Percentiles rank a stretch among this genome's conserved stretches.
Evolutionary conservation across 2,797 vertebrate species (phyloP).

Genomic region (Pseudomugil tenellus): DNA sequence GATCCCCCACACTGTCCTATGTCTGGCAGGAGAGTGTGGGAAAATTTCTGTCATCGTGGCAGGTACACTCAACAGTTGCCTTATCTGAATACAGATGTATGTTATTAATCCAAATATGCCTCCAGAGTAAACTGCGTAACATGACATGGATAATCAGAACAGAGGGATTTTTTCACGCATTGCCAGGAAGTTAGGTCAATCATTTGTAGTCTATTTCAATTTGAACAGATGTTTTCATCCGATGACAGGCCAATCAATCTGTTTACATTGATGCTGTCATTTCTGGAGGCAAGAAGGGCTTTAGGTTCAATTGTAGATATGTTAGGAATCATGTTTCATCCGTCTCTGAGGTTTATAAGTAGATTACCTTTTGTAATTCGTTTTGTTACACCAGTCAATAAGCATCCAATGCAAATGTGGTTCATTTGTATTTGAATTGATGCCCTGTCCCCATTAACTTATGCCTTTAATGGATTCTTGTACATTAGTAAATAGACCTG

Average conservation of each 20-base stretch:
- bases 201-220: conserved; percentile 56
- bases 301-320: conserved; percentile 77
- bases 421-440: conserved; percentile 99
- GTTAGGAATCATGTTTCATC: conserved; percentile 85
- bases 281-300: conserved; percentile 72
- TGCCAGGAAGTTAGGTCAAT: conserved; percentile 58
- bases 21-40: conserved; percentile 69
- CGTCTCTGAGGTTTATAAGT: conserved; percentile 90
- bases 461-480: conserved; percentile 99
- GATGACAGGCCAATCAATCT: conserved; percentile 59
- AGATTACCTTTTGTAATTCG: conserved; percentile 96
- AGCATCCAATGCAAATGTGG: conserved; percentile 93
- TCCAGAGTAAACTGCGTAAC: not conserved
- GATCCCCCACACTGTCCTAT: conserved; percentile 63
- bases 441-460: conserved; percentile 99
- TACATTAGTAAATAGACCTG: conserved; percentile 95
- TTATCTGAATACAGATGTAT: conserved; percentile 2
- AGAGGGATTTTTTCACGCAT: conserved; percentile 26
- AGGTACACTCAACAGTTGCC: not conserved
- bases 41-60: conserved; percentile 51
- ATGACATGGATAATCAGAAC: conserved; percentile 29
- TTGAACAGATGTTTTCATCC: conserved; percentile 66
- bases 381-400: conserved; percentile 97
- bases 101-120: conserved; percentile 1
- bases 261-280: conserved; percentile 77